phyloP scores from a whole-genome alignment of 2,113 vertebrate genomes.

The Speoplatyrhinus poulsoni region DNA sequence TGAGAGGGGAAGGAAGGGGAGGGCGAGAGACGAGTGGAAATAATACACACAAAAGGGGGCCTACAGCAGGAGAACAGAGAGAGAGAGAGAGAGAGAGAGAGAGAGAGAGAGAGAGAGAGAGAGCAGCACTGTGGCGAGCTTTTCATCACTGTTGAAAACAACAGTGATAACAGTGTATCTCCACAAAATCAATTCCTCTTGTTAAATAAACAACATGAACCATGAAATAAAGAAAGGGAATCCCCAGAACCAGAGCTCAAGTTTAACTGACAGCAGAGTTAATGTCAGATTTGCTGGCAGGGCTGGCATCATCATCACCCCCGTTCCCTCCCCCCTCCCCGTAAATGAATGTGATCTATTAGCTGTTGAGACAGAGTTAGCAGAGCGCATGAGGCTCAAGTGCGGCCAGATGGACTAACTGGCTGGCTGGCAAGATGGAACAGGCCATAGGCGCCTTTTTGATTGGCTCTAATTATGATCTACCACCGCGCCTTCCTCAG shows the following conservation, averaged over 20 bases:
- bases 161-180: too few species aligned
- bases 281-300: conserved; percentile 31
- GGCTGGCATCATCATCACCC: conserved; percentile 6
- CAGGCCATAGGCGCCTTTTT: conserved; percentile 60
- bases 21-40: not conserved
- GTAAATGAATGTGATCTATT: conserved; percentile 45
- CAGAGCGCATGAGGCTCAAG: conserved; percentile 50
- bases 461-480: conserved; percentile 75
- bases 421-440: conserved; percentile 63
- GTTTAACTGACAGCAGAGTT: not conserved
- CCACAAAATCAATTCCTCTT: too few species aligned
- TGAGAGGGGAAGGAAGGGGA: not conserved
- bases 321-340: conserved; percentile 17
- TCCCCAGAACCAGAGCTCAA: too few species aligned
- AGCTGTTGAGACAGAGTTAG: conserved; percentile 45
- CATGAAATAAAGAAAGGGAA: too few species aligned
- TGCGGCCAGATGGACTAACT: conserved; percentile 65
- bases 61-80: not conserved
- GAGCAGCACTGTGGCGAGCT: too few species aligned
- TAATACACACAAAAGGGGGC: not conserved
- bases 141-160: too few species aligned
- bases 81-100: not conserved
- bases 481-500: conserved; percentile 50
- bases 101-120: not conserved
- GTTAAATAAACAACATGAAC: too few species aligned